These are phyloP conservation scores for Drosophila nigritarsus DNA, from an alignment of 2,888 invertebrate species.

Conservation along the genomic window DNA sequence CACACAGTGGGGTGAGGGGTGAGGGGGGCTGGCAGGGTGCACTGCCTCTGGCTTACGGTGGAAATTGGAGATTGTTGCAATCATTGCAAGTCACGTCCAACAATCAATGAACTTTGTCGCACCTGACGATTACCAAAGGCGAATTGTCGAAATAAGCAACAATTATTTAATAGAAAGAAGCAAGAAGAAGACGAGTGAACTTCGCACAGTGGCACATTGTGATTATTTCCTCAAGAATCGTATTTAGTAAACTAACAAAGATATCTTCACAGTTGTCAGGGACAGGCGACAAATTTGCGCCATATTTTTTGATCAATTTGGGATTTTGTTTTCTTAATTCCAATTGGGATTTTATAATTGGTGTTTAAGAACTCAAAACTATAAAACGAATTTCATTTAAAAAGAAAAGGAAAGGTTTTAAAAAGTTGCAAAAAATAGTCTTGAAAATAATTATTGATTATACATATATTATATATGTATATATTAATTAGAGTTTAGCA, in stretches of 20 bases:
- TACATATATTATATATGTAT: no score
- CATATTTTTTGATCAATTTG: not conserved
- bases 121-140: conserved; percentile 3
- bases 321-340: not conserved
- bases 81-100: conserved; percentile 19
- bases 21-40: not conserved
- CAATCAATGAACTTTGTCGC: conserved; percentile 68
- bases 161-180: no score
- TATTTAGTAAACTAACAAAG: not conserved
- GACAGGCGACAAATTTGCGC: not conserved
- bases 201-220: not conserved
- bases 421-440: no score
- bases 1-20: not conserved
- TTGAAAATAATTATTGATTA: not conserved
- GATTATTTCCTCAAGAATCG: not conserved
- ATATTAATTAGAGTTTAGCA: no score
- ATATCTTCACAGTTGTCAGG: not conserved
- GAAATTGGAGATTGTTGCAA: conserved; percentile 14
- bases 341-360: not conserved
- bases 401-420: no score
- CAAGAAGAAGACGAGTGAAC: no score
- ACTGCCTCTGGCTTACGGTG: not conserved
- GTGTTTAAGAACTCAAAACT: not conserved
- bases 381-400: not conserved
- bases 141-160: conserved; percentile 4